Evolutionary conservation across 2,113 vertebrate species (phyloP).

Genomic region (Danionella cerebrum): DNA sequence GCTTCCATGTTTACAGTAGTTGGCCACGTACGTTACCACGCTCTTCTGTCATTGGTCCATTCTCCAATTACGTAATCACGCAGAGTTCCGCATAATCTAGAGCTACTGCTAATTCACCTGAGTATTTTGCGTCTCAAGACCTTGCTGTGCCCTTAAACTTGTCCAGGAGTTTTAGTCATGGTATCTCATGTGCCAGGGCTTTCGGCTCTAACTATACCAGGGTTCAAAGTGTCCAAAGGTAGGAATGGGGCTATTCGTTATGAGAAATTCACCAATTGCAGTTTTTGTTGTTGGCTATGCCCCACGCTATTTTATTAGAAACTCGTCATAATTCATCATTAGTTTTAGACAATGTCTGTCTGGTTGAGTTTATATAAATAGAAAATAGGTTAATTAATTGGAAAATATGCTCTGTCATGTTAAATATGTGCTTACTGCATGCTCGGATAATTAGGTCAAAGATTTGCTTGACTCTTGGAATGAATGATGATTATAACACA

Average conservation of each 20-base stretch:
- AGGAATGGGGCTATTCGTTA: background rate
- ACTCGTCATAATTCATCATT: no score
- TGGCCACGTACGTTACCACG: background rate
- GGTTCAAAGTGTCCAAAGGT: conserved; percentile 59
- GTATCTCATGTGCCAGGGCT: background rate
- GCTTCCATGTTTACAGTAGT: background rate
- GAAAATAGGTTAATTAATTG: no score
- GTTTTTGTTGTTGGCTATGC: no score
- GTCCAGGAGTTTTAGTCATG: conserved; percentile 15
- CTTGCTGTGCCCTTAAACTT: conserved; percentile 15
- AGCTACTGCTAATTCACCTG: background rate
- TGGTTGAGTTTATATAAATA: no score
- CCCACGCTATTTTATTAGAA: no score
- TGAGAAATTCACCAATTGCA: background rate
- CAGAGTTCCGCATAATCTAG: conserved; percentile 1
- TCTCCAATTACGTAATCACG: background rate
- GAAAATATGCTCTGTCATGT: no score
- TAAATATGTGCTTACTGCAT: background rate
- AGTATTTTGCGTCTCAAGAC: background rate
- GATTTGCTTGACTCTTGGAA: background rate
- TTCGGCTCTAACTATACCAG: conserved; percentile 14
- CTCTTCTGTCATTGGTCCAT: conserved; percentile 5
- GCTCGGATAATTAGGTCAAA: background rate
- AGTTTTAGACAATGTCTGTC: no score
- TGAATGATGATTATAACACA: no score